Evolutionary conservation across 37 sponge, comb jelly and placozoan genomes (phyloP).

Genomic region (Corticium candelabrum): DNA sequence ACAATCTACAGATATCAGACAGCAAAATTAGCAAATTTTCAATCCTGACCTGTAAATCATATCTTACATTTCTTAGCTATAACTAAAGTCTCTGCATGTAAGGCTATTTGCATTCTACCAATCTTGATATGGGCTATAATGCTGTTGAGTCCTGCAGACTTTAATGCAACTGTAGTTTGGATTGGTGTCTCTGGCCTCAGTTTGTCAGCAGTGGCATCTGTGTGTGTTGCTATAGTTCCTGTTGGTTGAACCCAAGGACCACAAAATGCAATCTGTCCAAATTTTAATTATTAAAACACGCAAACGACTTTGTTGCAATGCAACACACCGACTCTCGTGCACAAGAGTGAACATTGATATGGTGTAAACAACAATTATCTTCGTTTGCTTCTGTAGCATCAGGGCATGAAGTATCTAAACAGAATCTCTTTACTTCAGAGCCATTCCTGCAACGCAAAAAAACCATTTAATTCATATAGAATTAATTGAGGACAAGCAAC

Average conservation of each 20-base stretch:
- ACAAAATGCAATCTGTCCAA: constrained; percentile 39
- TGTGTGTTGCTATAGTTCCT: constrained; percentile 63
- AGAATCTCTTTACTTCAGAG: not conserved
- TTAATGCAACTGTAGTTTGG: constrained; percentile 15
- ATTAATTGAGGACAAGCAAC: no score
- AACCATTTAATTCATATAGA: not conserved
- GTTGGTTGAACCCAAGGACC: constrained; percentile 73
- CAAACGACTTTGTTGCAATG: not conserved
- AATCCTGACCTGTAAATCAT: not conserved
- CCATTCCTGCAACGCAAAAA: not conserved
- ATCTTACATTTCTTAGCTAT: constrained; percentile 13
- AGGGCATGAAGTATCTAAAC: constrained; percentile 7
- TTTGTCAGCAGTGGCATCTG: constrained; percentile 19
- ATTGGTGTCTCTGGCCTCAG: constrained; percentile 17
- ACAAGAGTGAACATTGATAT: constrained; percentile 74
- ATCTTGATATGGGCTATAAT: constrained; percentile 72
- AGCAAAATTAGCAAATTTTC: not conserved
- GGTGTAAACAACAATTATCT: constrained; percentile 63
- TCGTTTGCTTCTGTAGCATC: constrained; percentile 5
- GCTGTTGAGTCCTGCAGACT: constrained; percentile 15
- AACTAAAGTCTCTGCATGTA: constrained; percentile 37
- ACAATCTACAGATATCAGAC: constrained; percentile 22
- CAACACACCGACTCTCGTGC: constrained; percentile 17
- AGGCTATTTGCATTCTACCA: constrained; percentile 59
- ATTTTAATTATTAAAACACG: not conserved